Percentiles rank a stretch among this genome's conserved stretches.
These are phyloP conservation scores for Orchestia grillus DNA, from an alignment of 1,140 invertebrate genomes.

Conservation along the genomic window DNA sequence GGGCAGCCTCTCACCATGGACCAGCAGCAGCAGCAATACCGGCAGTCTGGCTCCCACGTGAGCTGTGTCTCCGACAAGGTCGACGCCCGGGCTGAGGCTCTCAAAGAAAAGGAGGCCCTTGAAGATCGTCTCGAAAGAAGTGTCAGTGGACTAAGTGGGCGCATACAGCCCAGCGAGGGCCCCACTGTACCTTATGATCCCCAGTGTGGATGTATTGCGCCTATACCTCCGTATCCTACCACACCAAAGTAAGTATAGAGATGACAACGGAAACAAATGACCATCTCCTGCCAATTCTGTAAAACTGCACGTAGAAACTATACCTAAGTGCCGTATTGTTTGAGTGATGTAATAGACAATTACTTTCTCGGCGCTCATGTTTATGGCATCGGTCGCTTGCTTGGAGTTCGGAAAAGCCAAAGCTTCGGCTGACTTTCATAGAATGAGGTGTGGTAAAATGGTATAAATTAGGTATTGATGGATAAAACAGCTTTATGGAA, in stretches of 20 bases:
- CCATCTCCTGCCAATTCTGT: neutral
- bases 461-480: no score
- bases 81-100: conserved; percentile 60
- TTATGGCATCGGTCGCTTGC: neutral
- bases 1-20: conserved; percentile 58
- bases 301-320: neutral
- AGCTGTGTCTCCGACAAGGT: conserved; percentile 66
- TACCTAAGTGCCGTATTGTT: neutral
- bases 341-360: neutral
- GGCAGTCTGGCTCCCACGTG: conserved; percentile 65
- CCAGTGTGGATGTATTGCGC: conserved; percentile 64
- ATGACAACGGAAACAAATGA: neutral
- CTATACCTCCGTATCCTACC: conserved; percentile 65
- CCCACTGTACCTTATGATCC: conserved; percentile 63
- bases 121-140: conserved; percentile 63
- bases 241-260: conserved; percentile 64
- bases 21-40: conserved; percentile 61
- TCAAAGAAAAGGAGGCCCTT: conserved; percentile 66
- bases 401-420: neutral
- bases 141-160: conserved; percentile 63
- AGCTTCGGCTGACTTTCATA: neutral
- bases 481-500: no score
- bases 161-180: conserved; percentile 60
- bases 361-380: neutral
- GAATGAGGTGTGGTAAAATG: neutral